Percentiles rank a stretch among this genome's conserved stretches.
These are phyloP conservation scores for Chitala chitala DNA, from an alignment of 2,113 vertebrate genomes.

Conservation along the genomic window DNA sequence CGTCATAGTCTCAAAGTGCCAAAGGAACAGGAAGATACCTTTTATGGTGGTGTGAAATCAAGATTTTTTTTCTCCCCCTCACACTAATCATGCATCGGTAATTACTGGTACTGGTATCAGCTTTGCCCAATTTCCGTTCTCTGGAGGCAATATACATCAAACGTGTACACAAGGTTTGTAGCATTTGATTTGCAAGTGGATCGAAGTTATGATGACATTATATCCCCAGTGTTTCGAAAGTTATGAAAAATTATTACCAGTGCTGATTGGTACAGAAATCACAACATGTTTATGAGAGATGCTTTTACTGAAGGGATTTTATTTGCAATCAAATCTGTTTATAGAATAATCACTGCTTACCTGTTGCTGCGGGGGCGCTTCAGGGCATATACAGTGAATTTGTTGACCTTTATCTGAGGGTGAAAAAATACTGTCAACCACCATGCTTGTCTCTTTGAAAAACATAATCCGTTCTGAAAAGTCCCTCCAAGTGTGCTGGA, in stretches of 20 bases:
- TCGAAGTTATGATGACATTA: background rate
- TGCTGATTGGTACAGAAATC: background rate
- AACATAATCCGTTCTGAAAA: conserved; percentile 71
- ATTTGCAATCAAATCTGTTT: background rate
- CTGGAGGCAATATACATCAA: background rate
- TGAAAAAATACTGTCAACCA: conserved; percentile 65
- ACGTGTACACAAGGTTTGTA: background rate
- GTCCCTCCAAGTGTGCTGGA: conserved; percentile 67
- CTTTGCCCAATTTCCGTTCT: background rate
- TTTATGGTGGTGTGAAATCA: background rate
- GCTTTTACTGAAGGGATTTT: background rate
- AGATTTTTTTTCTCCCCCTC: background rate
- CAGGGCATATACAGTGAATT: conserved; percentile 27
- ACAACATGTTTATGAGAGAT: background rate
- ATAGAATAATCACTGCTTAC: conserved; percentile 43
- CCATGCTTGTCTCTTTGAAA: conserved; percentile 72
- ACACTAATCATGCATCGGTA: background rate
- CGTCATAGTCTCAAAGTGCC: background rate
- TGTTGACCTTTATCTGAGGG: conserved; percentile 68
- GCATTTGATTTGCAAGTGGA: background rate
- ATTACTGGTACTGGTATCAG: background rate
- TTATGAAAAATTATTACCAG: background rate
- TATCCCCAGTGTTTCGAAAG: background rate
- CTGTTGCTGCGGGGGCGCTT: conserved; percentile 48
- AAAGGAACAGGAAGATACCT: background rate